These are phyloP conservation scores for Echinarachnius parma DNA, from an alignment of 53 echinoderm and acorn worm species.

Conservation along the genomic window DNA sequence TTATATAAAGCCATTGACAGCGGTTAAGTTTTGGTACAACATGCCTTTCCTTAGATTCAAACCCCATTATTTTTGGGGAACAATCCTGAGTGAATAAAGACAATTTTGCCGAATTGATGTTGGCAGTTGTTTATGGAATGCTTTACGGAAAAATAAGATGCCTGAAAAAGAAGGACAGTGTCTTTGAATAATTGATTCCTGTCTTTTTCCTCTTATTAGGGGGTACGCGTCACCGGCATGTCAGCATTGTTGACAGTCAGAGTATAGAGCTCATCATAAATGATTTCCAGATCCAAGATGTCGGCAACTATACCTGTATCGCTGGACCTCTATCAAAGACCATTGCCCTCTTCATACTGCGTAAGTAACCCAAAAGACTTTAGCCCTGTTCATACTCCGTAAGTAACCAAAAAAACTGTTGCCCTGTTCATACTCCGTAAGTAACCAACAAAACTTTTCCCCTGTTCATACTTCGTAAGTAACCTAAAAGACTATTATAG, in stretches of 20 bases:
- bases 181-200: neutral
- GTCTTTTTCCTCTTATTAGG: neutral
- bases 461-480: neutral
- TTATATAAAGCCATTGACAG: no score
- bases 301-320: conserved; percentile 68
- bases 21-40: no score
- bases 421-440: neutral
- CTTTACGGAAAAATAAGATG: no score
- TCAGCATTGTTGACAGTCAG: conserved; percentile 8
- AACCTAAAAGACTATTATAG: neutral
- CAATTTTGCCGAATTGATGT: no score
- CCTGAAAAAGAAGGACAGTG: no score
- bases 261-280: conserved; percentile 62
- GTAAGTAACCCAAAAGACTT: conserved; percentile 42
- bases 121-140: no score
- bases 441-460: neutral
- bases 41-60: no score
- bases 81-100: no score
- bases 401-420: neutral
- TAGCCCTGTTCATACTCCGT: neutral
- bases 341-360: conserved; percentile 45
- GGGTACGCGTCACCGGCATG: conserved; percentile 26
- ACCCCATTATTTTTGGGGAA: no score
- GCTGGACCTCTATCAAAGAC: conserved; percentile 66
- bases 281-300: conserved; percentile 57